phyloP scores from a whole-genome alignment of 2,113 vertebrate species.

The Callospermophilus lateralis region DNA sequence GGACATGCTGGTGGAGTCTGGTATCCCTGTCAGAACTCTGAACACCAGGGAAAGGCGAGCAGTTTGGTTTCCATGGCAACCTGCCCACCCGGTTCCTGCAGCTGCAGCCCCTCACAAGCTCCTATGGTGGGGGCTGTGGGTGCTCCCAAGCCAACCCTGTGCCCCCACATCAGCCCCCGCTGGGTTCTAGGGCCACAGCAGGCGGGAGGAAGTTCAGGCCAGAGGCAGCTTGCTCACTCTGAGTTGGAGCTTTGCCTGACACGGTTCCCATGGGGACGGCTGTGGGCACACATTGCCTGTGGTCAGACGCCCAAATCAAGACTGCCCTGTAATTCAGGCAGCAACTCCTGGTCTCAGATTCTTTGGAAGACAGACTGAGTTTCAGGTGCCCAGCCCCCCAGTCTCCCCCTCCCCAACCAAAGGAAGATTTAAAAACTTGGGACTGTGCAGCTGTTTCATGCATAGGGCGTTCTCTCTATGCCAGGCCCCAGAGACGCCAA shows the following conservation, averaged over 20 bases:
- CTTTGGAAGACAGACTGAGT: slow-evolving; percentile 4
- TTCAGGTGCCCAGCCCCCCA: neutral
- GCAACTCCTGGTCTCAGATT: neutral
- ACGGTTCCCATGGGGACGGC: slow-evolving; percentile 79
- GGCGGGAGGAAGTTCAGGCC: slow-evolving; percentile 22
- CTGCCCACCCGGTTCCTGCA: slow-evolving; percentile 58
- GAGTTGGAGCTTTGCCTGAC: slow-evolving; percentile 29
- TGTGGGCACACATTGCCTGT: slow-evolving; percentile 1
- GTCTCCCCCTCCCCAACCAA: neutral
- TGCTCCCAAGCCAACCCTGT: slow-evolving; percentile 13
- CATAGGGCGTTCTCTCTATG: neutral
- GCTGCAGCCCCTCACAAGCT: slow-evolving; percentile 19
- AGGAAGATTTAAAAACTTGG: neutral
- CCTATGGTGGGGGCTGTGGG: neutral
- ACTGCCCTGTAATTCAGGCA: neutral
- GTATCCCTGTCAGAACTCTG: slow-evolving; percentile 46
- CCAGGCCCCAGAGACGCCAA: neutral
- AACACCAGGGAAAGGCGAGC: slow-evolving; percentile 22
- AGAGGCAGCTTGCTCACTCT: slow-evolving; percentile 4
- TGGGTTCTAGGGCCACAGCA: neutral
- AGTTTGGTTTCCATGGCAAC: slow-evolving; percentile 75
- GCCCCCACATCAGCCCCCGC: neutral
- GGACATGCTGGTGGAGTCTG: neutral
- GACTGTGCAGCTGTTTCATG: neutral
- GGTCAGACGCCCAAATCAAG: slow-evolving; percentile 39